These are phyloP conservation scores for Triplophysa tibetana DNA, from an alignment of 2,113 vertebrate genomes.

Conservation along the genomic window DNA sequence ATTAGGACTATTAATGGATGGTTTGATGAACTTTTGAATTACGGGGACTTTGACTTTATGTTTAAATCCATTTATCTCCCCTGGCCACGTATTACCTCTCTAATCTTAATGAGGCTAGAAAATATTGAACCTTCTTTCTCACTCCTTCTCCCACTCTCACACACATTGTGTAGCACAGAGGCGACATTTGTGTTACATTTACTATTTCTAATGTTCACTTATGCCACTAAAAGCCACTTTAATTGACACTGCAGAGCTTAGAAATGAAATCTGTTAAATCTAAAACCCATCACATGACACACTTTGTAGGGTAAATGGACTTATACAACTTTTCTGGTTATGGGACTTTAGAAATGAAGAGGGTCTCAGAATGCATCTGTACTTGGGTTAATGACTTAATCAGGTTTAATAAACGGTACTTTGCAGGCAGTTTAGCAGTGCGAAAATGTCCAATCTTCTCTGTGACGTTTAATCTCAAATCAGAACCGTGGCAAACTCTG, in stretches of 20 bases:
- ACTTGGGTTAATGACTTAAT: constrained; percentile 32
- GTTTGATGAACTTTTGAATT: not conserved
- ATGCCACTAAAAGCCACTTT: constrained; percentile 27
- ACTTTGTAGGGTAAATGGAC: not conserved
- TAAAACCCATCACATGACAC: constrained; percentile 38
- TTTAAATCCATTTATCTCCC: not conserved
- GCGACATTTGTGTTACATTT: constrained; percentile 15
- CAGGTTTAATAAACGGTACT: not conserved
- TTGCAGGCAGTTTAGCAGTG: not conserved
- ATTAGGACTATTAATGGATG: not conserved
- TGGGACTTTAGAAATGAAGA: not conserved
- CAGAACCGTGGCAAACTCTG: not conserved
- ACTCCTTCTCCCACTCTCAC: not conserved
- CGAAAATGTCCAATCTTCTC: not conserved
- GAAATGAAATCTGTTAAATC: constrained; percentile 18
- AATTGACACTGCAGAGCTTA: constrained; percentile 22
- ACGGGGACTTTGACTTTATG: not conserved
- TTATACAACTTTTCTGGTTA: constrained; percentile 12
- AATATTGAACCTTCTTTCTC: constrained; percentile 4
- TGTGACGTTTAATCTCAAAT: constrained; percentile 2
- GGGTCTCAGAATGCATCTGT: constrained; percentile 13
- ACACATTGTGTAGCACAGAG: not conserved
- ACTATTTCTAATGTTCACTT: not conserved
- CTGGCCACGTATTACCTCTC: constrained; percentile 8
- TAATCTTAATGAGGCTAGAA: constrained; percentile 37